A percentile compares a stretch with the other conserved stretches of the same genome.
These are phyloP conservation scores for Danio aesculapii DNA, from an alignment of 2,797 vertebrate species.

Conservation along the genomic window DNA sequence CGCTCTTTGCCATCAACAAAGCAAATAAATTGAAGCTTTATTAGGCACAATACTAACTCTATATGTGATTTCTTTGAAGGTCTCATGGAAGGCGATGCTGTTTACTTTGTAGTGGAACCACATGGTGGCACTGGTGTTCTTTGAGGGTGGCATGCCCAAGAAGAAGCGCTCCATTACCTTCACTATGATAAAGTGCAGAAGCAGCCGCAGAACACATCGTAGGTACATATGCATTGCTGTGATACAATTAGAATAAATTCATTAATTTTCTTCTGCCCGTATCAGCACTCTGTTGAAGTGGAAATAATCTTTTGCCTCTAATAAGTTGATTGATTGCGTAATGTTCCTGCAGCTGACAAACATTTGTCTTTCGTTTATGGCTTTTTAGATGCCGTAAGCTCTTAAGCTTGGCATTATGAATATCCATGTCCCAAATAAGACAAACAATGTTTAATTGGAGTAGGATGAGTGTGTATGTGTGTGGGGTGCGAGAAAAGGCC, in stretches of 20 bases:
- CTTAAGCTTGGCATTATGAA: conserved; percentile 73
- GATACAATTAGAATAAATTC: conserved; percentile 77
- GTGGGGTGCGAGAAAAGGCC: conserved; percentile 55
- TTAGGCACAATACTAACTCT: too few species aligned
- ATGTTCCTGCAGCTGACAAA: conserved; percentile 76
- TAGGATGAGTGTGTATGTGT: conserved; percentile 30
- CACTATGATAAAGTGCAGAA: conserved; percentile 62
- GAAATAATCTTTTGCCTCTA: conserved; percentile 74
- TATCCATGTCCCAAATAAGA: conserved; percentile 73
- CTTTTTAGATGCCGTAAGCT: conserved; percentile 70
- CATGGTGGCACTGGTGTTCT: conserved; percentile 75
- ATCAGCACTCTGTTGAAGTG: conserved; percentile 75
- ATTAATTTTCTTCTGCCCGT: conserved; percentile 78
- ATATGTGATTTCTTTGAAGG: neutral
- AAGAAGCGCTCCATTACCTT: conserved; percentile 56
- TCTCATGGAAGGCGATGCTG: neutral
- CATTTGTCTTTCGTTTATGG: conserved; percentile 81
- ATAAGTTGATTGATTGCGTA: conserved; percentile 75
- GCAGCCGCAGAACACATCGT: conserved; percentile 58
- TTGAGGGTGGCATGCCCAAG: conserved; percentile 40
- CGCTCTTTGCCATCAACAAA: too few species aligned
- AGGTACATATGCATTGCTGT: conserved; percentile 66
- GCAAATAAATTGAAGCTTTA: too few species aligned
- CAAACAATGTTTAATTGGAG: conserved; percentile 76
- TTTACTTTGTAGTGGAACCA: conserved; percentile 14